Evolutionary conservation across 2,888 invertebrate genomes (phyloP).

Genomic region (Drosophila mimica): DNA sequence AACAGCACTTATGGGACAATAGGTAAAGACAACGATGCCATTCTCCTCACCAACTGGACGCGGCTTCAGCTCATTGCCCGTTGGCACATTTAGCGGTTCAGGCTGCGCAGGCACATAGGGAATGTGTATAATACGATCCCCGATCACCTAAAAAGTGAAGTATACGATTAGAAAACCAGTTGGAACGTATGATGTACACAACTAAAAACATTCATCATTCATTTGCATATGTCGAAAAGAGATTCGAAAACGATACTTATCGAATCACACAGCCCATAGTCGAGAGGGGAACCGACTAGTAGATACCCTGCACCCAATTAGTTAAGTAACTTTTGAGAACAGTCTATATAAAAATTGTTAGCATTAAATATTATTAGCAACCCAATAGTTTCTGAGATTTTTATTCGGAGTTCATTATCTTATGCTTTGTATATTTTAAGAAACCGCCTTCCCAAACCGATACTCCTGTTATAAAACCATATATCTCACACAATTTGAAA

Average conservation of each 20-base stretch:
- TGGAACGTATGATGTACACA: not conserved
- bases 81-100: constrained; percentile 92
- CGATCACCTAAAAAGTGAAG: constrained; percentile 88
- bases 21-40: constrained; percentile 93
- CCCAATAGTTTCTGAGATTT: too few species aligned
- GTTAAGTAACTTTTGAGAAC: not conserved
- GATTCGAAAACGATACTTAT: not conserved
- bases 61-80: constrained; percentile 92
- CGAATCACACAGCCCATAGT: not conserved
- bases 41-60: constrained; percentile 94
- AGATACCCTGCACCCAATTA: not conserved
- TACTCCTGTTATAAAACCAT: too few species aligned
- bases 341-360: not conserved
- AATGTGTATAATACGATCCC: constrained; percentile 92
- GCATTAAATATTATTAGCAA: not conserved
- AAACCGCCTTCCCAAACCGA: too few species aligned
- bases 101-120: constrained; percentile 89
- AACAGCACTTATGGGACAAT: constrained; percentile 93
- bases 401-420: not conserved
- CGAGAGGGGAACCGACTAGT: not conserved
- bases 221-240: not conserved
- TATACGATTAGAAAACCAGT: not conserved
- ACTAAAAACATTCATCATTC: not conserved
- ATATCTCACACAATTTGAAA: too few species aligned
- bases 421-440: not conserved